phyloP scores from a whole-genome alignment of 1,140 invertebrate species.

The Pogonomyrmex californicus region DNA sequence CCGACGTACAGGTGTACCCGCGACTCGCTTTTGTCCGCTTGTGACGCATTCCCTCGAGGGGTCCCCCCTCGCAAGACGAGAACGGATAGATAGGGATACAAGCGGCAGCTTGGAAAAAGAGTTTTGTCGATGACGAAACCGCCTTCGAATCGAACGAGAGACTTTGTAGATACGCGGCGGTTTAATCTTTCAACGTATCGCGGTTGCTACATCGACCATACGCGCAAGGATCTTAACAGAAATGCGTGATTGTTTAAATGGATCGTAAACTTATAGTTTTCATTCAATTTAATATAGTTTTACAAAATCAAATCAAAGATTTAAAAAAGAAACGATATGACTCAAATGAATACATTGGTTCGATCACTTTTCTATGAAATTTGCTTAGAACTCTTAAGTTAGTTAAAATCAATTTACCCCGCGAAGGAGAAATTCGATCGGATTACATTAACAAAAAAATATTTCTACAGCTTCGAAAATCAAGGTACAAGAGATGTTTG shows the following conservation, averaged over 20 bases:
- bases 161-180: conserved; percentile 4
- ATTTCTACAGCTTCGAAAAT: not conserved
- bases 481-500: not conserved
- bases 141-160: conserved; percentile 2
- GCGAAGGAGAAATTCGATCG: not conserved
- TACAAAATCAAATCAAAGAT: not conserved
- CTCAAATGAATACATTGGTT: not conserved
- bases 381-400: not conserved
- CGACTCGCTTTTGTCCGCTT: conserved; percentile 10
- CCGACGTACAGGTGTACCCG: not conserved
- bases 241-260: conserved; percentile 13
- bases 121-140: conserved; percentile 23
- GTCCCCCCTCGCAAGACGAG: not conserved
- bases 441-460: conserved; percentile 1
- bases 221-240: not conserved
- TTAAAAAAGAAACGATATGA: not conserved
- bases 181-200: conserved; percentile 24
- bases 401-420: not conserved
- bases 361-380: not conserved
- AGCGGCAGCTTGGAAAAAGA: not conserved
- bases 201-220: conserved; percentile 9
- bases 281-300: not conserved
- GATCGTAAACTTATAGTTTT: conserved; percentile 17
- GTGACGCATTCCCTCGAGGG: not conserved
- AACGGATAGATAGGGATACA: conserved; percentile 8